phyloP scores from a whole-genome alignment of 2,797 vertebrate species.

The Streptopelia turtur region DNA sequence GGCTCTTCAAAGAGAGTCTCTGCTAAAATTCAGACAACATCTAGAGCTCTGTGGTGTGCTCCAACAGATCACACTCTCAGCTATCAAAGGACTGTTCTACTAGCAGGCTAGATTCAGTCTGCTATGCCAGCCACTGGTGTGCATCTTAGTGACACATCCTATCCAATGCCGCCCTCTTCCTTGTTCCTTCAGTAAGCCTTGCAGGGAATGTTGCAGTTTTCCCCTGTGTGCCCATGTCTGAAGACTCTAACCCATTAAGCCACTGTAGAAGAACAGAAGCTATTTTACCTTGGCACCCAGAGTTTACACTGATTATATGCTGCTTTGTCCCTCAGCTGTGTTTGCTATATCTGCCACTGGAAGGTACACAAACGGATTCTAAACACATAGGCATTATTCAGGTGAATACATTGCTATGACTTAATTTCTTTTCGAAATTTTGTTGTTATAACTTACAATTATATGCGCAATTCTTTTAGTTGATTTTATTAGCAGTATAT shows the following conservation, averaged over 20 bases:
- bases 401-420: background rate
- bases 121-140: background rate
- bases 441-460: background rate
- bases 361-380: background rate
- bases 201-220: background rate
- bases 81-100: background rate
- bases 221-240: background rate
- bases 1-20: background rate
- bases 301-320: background rate
- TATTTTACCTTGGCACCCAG: background rate
- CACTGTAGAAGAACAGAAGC: background rate
- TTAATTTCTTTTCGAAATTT: background rate
- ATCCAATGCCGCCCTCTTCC: background rate
- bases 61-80: background rate
- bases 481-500: background rate
- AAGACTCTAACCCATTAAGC: background rate
- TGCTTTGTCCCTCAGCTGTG: background rate
- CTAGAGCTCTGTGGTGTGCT: background rate
- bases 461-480: background rate
- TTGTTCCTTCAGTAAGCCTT: background rate
- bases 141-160: background rate
- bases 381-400: background rate
- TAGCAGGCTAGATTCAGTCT: background rate
- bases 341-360: background rate
- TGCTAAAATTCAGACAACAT: background rate